Base-by-base conservation (phyloP, 2,888 invertebrate species). In the Eumacrocentrus americanus region DNA sequence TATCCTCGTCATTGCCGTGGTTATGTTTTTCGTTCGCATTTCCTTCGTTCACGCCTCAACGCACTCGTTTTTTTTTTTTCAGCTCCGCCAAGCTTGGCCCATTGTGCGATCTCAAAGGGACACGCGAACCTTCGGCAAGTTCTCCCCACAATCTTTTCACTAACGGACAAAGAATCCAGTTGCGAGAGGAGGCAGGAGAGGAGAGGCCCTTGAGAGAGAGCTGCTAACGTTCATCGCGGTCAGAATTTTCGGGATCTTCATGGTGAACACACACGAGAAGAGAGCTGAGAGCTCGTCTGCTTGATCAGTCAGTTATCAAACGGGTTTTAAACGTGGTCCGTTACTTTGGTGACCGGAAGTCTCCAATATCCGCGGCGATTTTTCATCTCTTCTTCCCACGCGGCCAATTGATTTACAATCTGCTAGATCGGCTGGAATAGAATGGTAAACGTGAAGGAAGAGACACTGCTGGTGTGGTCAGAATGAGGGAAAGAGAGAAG, bases 1-100 rank as follows among this genome's bases (percentile, higher is more conserved):
- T 18, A 9, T 25, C 29, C 16, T 29, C 29, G 34, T 34, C 4
- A 18, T n/a, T 20, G 35, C 29, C 20, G n/a, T 37, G 37, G 16
- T 35, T n/a, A n/a, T n/a, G n/a, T n/a, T 22, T 51, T 34, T 29
- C 29, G 29, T 9, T 37, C 20, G 35, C 20, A 20, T 42, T 48
- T 46, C 44, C 47, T 46, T 61, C 48, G 54, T 44, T 61, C 46
- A 48, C 52, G 52, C 58, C 58, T 57, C 58, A 44, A 22, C 56
- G 20, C 44, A 44, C 44, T 40, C 46, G 42, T 48, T 42, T 42
- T 50, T 23, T 37, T 50, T 23, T 34, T 50, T 57, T 57, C 48
- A 56, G 58, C 59, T 63, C 63, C 67, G 65, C 64, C 62, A 56
- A 63, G 61, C 61, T 64, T 64, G 63, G 59, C 61, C 61, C 63